Evolutionary conservation across 2,888 invertebrate species (phyloP).

Genomic region (Hydrotaea cyrtoneurina): DNA sequence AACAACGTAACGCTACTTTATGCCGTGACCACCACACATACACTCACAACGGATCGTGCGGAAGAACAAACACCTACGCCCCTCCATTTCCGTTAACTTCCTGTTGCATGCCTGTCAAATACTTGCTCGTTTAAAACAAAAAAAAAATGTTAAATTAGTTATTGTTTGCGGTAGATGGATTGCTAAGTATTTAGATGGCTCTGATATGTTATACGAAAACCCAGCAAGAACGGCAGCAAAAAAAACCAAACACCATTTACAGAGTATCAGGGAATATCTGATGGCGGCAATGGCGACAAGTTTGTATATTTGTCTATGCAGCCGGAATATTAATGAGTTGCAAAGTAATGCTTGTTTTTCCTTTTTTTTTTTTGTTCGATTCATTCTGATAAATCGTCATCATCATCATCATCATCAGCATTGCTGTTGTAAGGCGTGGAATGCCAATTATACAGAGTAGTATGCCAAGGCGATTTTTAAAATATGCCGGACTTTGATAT

Average conservation of each 20-base stretch:
- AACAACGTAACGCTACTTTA: conserved; percentile 56
- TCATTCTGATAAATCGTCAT: no score
- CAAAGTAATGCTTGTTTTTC: neutral
- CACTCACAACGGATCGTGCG: neutral
- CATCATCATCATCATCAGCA: no score
- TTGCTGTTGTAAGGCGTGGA: no score
- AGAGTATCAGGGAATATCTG: neutral
- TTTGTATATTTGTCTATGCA: neutral
- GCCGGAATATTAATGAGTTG: conserved; percentile 3
- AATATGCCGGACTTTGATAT: no score
- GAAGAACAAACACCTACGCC: conserved; percentile 57
- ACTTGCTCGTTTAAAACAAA: conserved; percentile 60
- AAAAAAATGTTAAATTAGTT: conserved; percentile 66
- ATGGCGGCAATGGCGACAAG: neutral
- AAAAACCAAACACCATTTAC: neutral
- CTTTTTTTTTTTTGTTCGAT: neutral
- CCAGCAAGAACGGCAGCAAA: neutral
- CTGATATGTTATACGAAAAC: neutral
- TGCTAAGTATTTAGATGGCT: conserved; percentile 24
- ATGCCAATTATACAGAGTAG: no score
- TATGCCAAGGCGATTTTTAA: no score
- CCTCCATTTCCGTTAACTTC: conserved; percentile 66
- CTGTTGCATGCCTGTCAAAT: conserved; percentile 66
- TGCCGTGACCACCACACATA: conserved; percentile 7
- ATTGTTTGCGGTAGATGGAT: conserved; percentile 58